A percentile compares a stretch with the other conserved stretches of the same genome.
phyloP scores from a whole-genome alignment of 2,888 invertebrate species.

The Rhaphigaster nebulosa region DNA sequence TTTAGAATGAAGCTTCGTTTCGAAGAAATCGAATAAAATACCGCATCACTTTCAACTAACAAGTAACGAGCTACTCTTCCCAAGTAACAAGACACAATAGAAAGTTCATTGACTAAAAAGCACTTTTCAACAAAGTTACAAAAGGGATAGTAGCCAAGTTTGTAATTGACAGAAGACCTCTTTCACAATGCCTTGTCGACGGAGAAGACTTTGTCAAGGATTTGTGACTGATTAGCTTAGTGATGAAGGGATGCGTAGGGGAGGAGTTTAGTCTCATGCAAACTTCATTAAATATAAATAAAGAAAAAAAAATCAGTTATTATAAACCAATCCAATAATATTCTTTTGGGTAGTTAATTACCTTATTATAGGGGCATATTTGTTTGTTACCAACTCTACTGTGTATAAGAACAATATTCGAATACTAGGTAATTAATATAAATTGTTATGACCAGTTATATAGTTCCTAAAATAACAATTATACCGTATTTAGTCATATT shows the following conservation, averaged over 20 bases:
- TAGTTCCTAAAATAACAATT: too few relatives aligned
- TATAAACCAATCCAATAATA: not conserved
- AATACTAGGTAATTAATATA: too few relatives aligned
- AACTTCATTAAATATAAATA: not conserved
- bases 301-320: not conserved
- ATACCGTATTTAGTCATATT: too few relatives aligned
- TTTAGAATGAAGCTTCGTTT: not conserved
- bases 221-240: not conserved
- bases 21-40: not conserved
- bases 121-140: conserved; percentile 22
- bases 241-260: not conserved
- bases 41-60: not conserved
- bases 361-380: not conserved
- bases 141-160: conserved; percentile 23
- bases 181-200: not conserved
- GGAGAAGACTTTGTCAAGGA: not conserved
- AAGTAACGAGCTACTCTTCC: not conserved
- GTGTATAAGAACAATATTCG: too few relatives aligned
- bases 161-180: conserved; percentile 4
- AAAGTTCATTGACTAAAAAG: conserved; percentile 18
- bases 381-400: not conserved
- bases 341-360: not conserved
- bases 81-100: not conserved
- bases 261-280: not conserved
- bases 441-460: too few relatives aligned